Conservation (phyloP, 2,797 vertebrate genomes). For the Tokudaia muenninki region DNA sequence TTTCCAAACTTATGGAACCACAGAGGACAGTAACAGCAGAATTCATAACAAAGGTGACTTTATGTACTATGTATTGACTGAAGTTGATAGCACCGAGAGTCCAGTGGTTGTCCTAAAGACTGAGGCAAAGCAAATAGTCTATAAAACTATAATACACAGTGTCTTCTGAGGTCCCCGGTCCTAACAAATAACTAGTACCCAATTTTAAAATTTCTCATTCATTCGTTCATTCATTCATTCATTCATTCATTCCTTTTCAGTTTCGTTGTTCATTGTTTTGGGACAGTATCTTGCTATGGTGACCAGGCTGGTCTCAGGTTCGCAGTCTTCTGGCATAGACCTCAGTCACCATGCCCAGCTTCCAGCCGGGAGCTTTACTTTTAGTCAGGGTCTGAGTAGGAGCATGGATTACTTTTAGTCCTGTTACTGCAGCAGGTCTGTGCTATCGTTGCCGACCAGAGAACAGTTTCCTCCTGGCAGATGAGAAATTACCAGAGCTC, state of each 20-base stretch:
- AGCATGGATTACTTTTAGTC: slow-evolving; percentile 59
- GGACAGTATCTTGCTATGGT: not conserved
- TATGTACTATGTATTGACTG: not conserved
- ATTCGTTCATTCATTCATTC: not conserved
- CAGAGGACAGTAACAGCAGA: not conserved
- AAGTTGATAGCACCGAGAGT: not conserved
- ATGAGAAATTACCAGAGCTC: slow-evolving; percentile 46
- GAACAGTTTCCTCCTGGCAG: not conserved
- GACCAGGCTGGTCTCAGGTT: not conserved
- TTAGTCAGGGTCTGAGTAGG: slow-evolving; percentile 47
- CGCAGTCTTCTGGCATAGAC: not conserved
- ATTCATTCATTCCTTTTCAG: not conserved
- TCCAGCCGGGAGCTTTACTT: slow-evolving; percentile 13
- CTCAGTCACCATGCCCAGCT: not conserved
- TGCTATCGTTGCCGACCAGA: not conserved
- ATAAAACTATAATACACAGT: slow-evolving; percentile 14
- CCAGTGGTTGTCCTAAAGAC: not conserved
- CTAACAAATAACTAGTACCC: not conserved
- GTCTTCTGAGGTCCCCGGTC: not conserved
- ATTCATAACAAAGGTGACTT: not conserved
- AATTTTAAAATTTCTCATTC: not conserved
- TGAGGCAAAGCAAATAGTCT: slow-evolving; percentile 48
- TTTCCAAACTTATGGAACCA: not conserved
- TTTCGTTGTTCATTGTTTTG: not conserved
- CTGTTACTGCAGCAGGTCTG: slow-evolving; percentile 72